A percentile compares a stretch with the other conserved stretches of the same genome.
These are phyloP conservation scores for Catharus ustulatus DNA, from an alignment of 2,797 vertebrate species.

Conservation along the genomic window DNA sequence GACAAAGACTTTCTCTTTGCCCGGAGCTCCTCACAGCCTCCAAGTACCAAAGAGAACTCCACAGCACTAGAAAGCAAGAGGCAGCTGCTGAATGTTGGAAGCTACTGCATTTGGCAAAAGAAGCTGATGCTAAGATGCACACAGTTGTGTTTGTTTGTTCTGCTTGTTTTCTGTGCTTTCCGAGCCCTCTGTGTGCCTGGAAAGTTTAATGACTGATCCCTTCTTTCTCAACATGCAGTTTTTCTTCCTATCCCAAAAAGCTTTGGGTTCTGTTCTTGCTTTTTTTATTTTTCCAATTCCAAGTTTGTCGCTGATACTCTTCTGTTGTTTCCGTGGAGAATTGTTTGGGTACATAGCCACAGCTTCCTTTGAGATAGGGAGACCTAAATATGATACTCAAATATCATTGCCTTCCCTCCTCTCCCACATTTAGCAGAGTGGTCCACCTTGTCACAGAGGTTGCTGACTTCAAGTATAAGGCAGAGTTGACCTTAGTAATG, in stretches of 20 bases:
- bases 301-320: not conserved
- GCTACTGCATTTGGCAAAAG: conserved; percentile 72
- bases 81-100: conserved; percentile 72
- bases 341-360: not conserved
- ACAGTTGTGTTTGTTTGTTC: conserved; percentile 70
- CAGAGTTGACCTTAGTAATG: conserved; percentile 8
- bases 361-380: conserved; percentile 12
- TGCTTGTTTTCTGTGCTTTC: conserved; percentile 70
- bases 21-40: conserved; percentile 67
- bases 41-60: conserved; percentile 68
- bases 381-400: not conserved
- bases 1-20: conserved; percentile 71
- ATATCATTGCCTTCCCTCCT: not conserved
- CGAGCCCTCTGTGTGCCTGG: conserved; percentile 63
- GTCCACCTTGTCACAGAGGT: not conserved
- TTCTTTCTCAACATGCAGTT: conserved; percentile 63
- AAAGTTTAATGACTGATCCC: conserved; percentile 57
- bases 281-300: conserved; percentile 20
- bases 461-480: not conserved
- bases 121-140: conserved; percentile 69
- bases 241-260: conserved; percentile 52
- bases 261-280: conserved; percentile 51
- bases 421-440: not conserved
- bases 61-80: conserved; percentile 70
- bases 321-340: conserved; percentile 5